Base-by-base conservation (phyloP, 1,140 invertebrate species). In the Dendrolimus punctatus region DNA sequence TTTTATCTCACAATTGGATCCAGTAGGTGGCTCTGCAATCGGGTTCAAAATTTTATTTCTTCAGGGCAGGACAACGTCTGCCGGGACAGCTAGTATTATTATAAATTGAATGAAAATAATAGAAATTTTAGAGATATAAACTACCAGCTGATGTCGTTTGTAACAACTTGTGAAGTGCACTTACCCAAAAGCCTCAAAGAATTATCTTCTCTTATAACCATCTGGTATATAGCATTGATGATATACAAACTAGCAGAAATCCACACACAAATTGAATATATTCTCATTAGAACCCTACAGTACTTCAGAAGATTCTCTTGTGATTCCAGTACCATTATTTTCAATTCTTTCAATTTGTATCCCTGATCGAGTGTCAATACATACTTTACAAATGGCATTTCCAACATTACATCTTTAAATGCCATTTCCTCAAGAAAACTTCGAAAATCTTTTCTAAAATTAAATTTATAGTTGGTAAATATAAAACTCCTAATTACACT, bases 301-400 rank as follows among this genome's bases (percentile, higher is more conserved):
- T 74, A 61, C 48, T 67, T 71, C 6, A 80, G 59, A 55, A 84
- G 62, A 47, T 74, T 77, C 42, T 70, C 54, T 42, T 81, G 74
- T 39, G 77, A 71, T 23, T 66, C 55, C n/a, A 60, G 23, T 8
- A 84, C 74, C 49, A 82, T 43, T n/a, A 62, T 40, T 46, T 68
- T 78, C 51, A 85, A 63, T 49, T 82, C 71, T 2, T 47, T 53
- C 46, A 80, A 53, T 48, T 61, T 71, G 8, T 66, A 64, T 1
- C 41, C 51, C 5, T 9, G 8, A 9, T 70, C 43, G 4, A 46
- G 40, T 37, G 55, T 45, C 10, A 76, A 51, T 56, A 75, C 55
- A 9, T 68, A 51, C 44, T 65, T n/a, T 45, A 83, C 68, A 10
- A 85, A 63, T 6, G 80, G 79, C 60, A 85, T 77, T 42, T 78